phyloP scores from a whole-genome alignment of 2,888 invertebrate genomes.

The Labia minor region DNA sequence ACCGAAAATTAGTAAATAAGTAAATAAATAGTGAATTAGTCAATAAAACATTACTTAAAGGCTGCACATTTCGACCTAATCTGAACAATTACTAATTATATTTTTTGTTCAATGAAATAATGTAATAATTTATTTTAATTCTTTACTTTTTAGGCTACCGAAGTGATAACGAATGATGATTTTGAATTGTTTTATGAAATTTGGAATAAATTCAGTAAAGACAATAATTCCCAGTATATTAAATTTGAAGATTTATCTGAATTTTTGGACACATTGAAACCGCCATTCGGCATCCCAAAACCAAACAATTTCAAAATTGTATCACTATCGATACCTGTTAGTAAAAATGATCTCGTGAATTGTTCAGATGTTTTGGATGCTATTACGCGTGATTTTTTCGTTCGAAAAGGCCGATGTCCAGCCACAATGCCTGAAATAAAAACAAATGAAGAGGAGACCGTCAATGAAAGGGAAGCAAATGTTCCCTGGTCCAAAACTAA shows the following conservation, averaged over 20 bases:
- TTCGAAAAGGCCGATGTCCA: slow-evolving; percentile 59
- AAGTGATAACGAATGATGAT: slow-evolving; percentile 94
- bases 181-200: slow-evolving; percentile 99
- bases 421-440: background rate
- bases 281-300: slow-evolving; percentile 93
- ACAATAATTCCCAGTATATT: slow-evolving; percentile 96
- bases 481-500: no score
- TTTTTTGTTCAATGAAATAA: no score
- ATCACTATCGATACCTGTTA: slow-evolving; percentile 97
- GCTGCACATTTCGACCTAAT: no score
- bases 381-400: slow-evolving; percentile 96
- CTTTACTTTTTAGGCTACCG: slow-evolving; percentile 61
- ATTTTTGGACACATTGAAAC: slow-evolving; percentile 91
- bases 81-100: no score
- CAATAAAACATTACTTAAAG: no score
- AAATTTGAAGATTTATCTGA: slow-evolving; percentile 88
- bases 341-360: slow-evolving; percentile 93
- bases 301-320: slow-evolving; percentile 98
- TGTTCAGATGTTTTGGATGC: slow-evolving; percentile 98
- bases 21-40: no score
- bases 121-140: background rate
- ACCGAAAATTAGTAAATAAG: no score
- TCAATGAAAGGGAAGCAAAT: no score
- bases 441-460: no score
- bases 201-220: slow-evolving; percentile 97